Evolutionary conservation across 1,140 invertebrate species (phyloP).

Genomic region (Agrypnia vestita): DNA sequence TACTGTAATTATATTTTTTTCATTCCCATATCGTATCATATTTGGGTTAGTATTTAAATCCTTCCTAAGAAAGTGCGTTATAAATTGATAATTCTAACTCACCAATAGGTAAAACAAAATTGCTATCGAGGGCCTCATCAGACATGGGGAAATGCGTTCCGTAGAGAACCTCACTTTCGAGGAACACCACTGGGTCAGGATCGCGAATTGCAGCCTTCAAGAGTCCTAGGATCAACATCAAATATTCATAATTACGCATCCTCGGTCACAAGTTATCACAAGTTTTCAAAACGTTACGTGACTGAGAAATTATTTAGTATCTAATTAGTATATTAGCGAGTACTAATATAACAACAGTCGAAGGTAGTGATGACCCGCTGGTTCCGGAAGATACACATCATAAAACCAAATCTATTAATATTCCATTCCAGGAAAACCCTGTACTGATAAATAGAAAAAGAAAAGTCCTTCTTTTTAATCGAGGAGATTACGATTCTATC

Average conservation of each 20-base stretch:
- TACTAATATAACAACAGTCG: no score
- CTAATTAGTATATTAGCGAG: no score
- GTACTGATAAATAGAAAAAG: no score
- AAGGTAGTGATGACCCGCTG: no score
- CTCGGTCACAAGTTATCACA: background rate
- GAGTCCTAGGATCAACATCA: slow-evolving; percentile 74
- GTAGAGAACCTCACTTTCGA: slow-evolving; percentile 98
- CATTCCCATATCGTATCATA: background rate
- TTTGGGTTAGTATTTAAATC: background rate
- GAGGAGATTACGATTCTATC: no score
- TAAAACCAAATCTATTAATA: no score
- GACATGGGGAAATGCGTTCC: slow-evolving; percentile 92
- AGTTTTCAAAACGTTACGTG: background rate
- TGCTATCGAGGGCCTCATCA: slow-evolving; percentile 91
- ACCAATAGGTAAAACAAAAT: slow-evolving; percentile 96
- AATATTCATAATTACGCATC: background rate
- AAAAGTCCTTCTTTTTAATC: no score
- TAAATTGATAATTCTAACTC: background rate
- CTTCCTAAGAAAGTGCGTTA: background rate
- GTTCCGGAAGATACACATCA: no score
- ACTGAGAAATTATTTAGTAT: no score
- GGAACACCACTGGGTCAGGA: slow-evolving; percentile 94
- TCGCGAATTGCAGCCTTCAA: slow-evolving; percentile 96
- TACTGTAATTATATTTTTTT: no score
- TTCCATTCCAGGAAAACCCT: no score